Conservation (phyloP, 2,797 vertebrate genomes). For the Sebastes glaucus region DNA sequence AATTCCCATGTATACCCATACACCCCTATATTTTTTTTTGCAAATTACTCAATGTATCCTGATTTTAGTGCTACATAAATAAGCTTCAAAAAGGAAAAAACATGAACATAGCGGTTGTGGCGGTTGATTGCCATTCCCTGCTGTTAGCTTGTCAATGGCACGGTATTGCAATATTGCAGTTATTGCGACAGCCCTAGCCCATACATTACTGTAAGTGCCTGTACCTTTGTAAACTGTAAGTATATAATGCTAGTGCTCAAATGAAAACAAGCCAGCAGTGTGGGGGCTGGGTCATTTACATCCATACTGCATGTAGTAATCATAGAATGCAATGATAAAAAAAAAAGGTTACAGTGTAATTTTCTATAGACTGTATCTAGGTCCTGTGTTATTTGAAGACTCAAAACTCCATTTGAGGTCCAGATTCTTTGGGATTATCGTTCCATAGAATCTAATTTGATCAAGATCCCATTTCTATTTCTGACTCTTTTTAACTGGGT, state of each 20-base stretch:
- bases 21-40: not conserved
- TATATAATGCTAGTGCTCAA: not conserved
- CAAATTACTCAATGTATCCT: too few relatives aligned
- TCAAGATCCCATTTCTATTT: slow-evolving; percentile 13
- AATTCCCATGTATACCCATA: not conserved
- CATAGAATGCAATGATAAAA: not conserved
- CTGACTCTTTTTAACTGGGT: slow-evolving; percentile 2
- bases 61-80: too few relatives aligned
- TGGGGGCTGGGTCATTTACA: not conserved
- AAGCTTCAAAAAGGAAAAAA: too few relatives aligned
- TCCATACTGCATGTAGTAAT: not conserved
- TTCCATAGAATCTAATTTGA: not conserved
- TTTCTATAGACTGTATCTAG: not conserved
- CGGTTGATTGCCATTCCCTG: too few relatives aligned
- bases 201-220: too few relatives aligned
- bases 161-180: too few relatives aligned
- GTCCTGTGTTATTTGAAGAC: not conserved
- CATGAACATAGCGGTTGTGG: too few relatives aligned
- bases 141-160: too few relatives aligned
- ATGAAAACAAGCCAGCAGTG: not conserved
- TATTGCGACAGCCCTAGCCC: too few relatives aligned
- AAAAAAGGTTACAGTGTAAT: not conserved
- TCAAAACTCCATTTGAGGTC: not conserved
- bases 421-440: slow-evolving; percentile 11
- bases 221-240: too few relatives aligned